Percentiles rank a stretch among this genome's conserved stretches.
phyloP scores from a whole-genome alignment of 1,140 invertebrate species.

The Brachionus asplanchnoidis region DNA sequence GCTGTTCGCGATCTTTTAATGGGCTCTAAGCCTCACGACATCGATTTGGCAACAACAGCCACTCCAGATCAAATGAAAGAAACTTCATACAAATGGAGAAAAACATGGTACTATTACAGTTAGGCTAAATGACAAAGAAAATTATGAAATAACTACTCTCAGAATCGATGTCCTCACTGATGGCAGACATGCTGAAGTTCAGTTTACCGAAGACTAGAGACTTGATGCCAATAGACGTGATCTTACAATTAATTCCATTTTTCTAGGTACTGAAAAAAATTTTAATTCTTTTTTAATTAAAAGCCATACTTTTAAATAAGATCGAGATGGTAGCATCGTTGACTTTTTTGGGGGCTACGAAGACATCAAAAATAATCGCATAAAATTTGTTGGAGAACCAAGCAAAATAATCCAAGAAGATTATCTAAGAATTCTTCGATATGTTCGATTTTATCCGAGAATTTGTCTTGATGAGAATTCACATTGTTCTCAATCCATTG shows the following conservation, averaged over 20 bases:
- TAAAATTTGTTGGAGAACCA: constrained; percentile 87
- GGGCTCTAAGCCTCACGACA: constrained; percentile 74
- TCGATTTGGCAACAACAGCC: constrained; percentile 95
- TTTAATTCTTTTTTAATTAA: constrained; percentile 25
- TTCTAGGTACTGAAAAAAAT: constrained; percentile 66
- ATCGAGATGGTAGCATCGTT: constrained; percentile 84
- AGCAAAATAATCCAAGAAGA: constrained; percentile 84
- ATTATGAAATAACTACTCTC: constrained; percentile 71
- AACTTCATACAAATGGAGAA: constrained; percentile 83
- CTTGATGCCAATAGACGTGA: constrained; percentile 90
- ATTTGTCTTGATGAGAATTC: constrained; percentile 65
- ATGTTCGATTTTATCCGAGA: constrained; percentile 89
- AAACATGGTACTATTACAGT: constrained; percentile 97
- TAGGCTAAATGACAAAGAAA: constrained; percentile 78
- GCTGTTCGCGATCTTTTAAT: constrained; percentile 89
- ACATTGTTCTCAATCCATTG: constrained; percentile 72
- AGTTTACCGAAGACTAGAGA: constrained; percentile 89
- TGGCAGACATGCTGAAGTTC: constrained; percentile 87
- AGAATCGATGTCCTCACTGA: constrained; percentile 86
- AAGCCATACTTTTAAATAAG: constrained; percentile 54
- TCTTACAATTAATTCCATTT: constrained; percentile 98
- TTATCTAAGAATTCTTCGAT: constrained; percentile 86
- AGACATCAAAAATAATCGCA: constrained; percentile 71
- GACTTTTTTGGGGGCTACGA: constrained; percentile 95
- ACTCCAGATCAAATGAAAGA: constrained; percentile 90